Base-by-base conservation (phyloP, 1,140 invertebrate genomes). In the Lanistes nyassanus region DNA sequence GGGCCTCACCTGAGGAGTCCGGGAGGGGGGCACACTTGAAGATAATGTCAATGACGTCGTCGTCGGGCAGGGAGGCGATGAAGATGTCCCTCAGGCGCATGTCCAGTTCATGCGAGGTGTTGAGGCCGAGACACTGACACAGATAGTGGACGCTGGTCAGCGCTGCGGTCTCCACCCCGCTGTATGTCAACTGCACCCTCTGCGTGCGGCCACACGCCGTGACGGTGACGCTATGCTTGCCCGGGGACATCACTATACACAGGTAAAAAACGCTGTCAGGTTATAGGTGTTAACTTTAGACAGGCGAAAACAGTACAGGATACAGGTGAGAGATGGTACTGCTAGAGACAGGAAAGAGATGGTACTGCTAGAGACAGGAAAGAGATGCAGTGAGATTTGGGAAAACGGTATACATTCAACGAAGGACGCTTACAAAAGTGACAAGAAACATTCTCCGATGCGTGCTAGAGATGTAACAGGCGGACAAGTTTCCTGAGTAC, bases 101-200 rank as follows among this genome's bases (percentile, higher is more conserved):
- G 67, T 82, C 81, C 26, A 82, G 31, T 23, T 55, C 79, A 29
- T 74, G 60, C n/a, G n/a, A 37, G 51, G 62, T 47, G 29, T 31
- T 62, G 7, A 80, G 21, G 29, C 74, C 64, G 7, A 82, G 58
- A n/a, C 42, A 11, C 58, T 82, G 81, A 13, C 74, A 60, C 31
- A 82, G 62, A 71, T 76, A 78, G 56, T 60, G 66, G 4, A 74
- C 42, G 65, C 73, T 76, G 55, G 70, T 31, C 56, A 75, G 78
- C 5, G 71, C 56, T 13, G 64, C 55, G 55, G 42, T 42, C 19
- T 72, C 70, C 23, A 31, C 69, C 26, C 36, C 39, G 11, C 34
- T 26, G 29, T 62, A 51, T 3, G 37, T 37, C 47, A 78, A 64
- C 9, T 53, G 39, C n/a, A 34, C 34, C n/a, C 62, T n/a, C 11